A percentile compares a stretch with the other conserved stretches of the same genome.
Conservation (phyloP, 2,888 invertebrate species). For the Tetragonisca angustula region DNA sequence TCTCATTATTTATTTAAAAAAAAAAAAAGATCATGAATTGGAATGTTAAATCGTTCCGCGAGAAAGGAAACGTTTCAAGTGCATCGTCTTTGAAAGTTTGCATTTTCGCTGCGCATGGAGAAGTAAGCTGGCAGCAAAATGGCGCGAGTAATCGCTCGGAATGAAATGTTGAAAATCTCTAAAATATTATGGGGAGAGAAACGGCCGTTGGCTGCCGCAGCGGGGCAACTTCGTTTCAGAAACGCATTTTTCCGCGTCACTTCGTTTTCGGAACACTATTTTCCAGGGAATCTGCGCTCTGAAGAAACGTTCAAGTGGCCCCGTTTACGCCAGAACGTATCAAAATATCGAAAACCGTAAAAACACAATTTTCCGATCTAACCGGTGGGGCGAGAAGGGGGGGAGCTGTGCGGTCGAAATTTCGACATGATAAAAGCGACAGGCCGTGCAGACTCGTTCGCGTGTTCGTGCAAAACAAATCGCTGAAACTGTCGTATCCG, state of each 20-base stretch:
- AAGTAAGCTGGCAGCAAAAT: neutral
- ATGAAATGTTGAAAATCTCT: neutral
- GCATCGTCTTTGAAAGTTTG: neutral
- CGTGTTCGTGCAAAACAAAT: slow-evolving; percentile 31
- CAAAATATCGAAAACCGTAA: neutral
- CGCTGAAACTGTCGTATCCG: slow-evolving; percentile 15
- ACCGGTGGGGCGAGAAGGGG: no score
- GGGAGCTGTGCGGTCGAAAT: neutral
- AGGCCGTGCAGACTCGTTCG: slow-evolving; percentile 10
- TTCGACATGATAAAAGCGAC: slow-evolving; percentile 44
- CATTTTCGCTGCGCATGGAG: neutral
- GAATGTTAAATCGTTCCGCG: neutral
- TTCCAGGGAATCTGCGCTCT: neutral
- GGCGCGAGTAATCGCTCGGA: neutral
- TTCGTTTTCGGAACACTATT: neutral
- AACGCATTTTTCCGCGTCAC: neutral
- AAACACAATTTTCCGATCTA: slow-evolving; percentile 2
- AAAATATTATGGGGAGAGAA: no score
- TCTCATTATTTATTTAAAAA: neutral
- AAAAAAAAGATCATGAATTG: no score
- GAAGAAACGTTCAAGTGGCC: neutral
- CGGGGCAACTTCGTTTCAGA: neutral
- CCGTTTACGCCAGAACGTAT: neutral
- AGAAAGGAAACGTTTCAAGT: neutral
- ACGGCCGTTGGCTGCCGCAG: no score